Percentiles rank a stretch among this genome's conserved stretches.
These are phyloP conservation scores for Aphidoletes aphidimyza DNA, from an alignment of 2,888 invertebrate species.

Conservation along the genomic window DNA sequence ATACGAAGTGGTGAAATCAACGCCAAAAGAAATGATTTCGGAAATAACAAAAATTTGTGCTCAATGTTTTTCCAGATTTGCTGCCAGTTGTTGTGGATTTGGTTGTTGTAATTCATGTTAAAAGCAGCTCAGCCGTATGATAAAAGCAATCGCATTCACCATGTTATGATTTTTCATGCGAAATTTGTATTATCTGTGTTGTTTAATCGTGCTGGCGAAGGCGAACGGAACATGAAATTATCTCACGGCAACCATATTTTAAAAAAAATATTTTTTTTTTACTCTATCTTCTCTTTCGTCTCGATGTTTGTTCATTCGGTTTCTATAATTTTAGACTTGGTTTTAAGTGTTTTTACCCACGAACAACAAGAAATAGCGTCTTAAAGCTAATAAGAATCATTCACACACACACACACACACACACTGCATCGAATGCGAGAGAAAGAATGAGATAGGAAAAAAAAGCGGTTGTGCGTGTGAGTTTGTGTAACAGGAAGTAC, in stretches of 20 bases:
- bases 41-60: neutral
- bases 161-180: constrained; percentile 45
- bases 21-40: constrained; percentile 7
- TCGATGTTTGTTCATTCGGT: constrained; percentile 14
- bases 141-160: too few species aligned
- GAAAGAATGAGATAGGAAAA: neutral
- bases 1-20: constrained; percentile 1
- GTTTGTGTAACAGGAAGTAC: constrained; percentile 52
- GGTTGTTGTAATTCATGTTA: neutral
- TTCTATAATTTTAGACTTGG: constrained; percentile 5
- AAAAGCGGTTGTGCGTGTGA: too few species aligned
- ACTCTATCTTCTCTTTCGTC: too few species aligned
- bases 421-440: neutral
- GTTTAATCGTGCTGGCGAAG: neutral
- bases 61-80: too few species aligned
- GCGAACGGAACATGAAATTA: neutral
- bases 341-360: constrained; percentile 44
- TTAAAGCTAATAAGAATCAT: constrained; percentile 32
- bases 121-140: neutral
- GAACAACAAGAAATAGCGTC: constrained; percentile 13
- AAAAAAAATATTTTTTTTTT: too few species aligned
- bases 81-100: neutral
- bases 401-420: too few species aligned
- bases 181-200: constrained; percentile 29
- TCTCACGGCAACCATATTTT: constrained; percentile 41